Conservation (phyloP, 2,113 vertebrate species). For the Aplodontia rufa region DNA sequence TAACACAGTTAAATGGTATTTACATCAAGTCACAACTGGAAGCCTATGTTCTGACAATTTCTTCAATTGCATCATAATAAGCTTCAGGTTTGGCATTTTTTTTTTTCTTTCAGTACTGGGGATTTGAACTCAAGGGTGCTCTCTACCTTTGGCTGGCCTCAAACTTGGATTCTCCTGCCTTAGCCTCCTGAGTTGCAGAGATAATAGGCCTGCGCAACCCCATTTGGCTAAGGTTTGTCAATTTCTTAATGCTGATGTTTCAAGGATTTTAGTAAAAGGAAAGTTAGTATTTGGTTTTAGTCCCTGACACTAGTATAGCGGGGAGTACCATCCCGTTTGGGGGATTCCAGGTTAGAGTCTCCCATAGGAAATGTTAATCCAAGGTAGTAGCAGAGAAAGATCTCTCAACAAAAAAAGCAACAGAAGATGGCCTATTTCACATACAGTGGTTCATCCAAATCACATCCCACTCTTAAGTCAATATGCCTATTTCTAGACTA, state of each 20-base stretch:
- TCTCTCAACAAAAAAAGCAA: background rate
- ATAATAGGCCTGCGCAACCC: too few relatives aligned
- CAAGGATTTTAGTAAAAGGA: background rate
- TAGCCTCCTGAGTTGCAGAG: too few relatives aligned
- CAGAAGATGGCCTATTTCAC: background rate
- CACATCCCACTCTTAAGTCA: background rate
- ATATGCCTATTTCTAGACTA: background rate
- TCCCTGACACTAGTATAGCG: background rate
- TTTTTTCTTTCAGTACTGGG: too few relatives aligned
- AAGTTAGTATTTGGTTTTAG: background rate
- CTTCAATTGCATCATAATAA: background rate
- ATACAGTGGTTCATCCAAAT: constrained; percentile 9
- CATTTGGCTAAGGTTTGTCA: background rate
- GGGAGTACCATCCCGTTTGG: background rate
- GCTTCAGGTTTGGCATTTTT: too few relatives aligned
- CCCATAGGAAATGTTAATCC: background rate
- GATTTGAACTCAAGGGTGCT: too few relatives aligned
- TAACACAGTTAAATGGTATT: background rate
- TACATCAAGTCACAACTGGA: background rate
- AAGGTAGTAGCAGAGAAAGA: background rate
- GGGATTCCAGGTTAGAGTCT: background rate
- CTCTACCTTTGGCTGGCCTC: too few relatives aligned
- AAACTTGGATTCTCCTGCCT: too few relatives aligned
- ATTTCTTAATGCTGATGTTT: background rate
- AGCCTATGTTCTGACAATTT: background rate